Percentiles rank a stretch among this genome's conserved stretches.
phyloP scores from a whole-genome alignment of 2,113 vertebrate species.

The Tringa solitaria region DNA sequence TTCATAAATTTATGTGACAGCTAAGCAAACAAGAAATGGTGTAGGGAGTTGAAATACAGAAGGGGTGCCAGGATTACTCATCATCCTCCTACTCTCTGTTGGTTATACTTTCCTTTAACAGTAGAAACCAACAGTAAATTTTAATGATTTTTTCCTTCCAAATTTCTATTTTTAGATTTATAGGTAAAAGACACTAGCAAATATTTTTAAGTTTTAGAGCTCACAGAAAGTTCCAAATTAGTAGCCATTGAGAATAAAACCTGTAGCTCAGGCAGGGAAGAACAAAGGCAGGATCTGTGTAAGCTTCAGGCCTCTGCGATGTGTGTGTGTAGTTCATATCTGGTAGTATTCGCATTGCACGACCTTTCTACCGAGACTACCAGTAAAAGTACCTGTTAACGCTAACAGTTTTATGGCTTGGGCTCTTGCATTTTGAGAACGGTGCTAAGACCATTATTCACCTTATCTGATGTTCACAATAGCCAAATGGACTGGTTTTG shows the following conservation, averaged over 20 bases:
- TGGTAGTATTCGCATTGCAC: background rate
- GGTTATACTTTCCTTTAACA: background rate
- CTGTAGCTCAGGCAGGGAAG: background rate
- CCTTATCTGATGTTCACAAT: background rate
- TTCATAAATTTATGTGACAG: constrained; percentile 12
- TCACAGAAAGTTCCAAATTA: background rate
- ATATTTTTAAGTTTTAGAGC: background rate
- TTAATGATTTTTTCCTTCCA: background rate
- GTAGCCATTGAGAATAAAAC: background rate
- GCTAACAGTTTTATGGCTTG: background rate
- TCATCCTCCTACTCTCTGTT: background rate
- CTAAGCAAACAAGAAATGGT: constrained; percentile 6
- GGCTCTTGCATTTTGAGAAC: background rate
- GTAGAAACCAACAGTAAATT: background rate
- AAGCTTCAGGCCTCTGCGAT: background rate
- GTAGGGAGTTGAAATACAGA: constrained; percentile 7
- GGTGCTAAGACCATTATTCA: background rate
- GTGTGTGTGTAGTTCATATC: background rate
- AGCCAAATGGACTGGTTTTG: background rate
- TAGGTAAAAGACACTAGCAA: background rate
- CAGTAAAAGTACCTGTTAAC: background rate
- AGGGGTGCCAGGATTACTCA: constrained; percentile 38
- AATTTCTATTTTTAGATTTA: constrained; percentile 19
- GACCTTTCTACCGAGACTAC: background rate
- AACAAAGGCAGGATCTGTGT: background rate